Conservation (phyloP, 2,113 vertebrate genomes). For the Oxyura jamaicensis region DNA sequence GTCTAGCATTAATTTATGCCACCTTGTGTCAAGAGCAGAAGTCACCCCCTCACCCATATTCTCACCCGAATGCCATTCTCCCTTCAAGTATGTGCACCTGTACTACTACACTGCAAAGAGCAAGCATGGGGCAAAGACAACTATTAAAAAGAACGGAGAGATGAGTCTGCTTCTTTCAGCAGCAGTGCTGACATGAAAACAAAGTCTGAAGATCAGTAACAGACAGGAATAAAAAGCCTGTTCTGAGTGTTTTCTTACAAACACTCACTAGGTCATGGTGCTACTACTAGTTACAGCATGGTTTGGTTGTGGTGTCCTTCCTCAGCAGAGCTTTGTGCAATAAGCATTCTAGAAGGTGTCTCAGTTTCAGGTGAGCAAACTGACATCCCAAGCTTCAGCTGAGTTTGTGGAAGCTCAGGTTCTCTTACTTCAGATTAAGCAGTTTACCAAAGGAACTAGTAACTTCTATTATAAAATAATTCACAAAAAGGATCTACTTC, state of each 20-base stretch:
- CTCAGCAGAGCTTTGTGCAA: background rate
- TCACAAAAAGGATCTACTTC: background rate
- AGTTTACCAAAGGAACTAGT: background rate
- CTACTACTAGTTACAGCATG: background rate
- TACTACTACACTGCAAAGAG: background rate
- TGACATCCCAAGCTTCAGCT: background rate
- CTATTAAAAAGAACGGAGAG: background rate
- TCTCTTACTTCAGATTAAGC: background rate
- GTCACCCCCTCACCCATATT: background rate
- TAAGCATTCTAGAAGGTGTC: background rate
- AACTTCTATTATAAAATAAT: background rate
- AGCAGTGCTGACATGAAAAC: background rate
- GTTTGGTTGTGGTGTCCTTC: background rate
- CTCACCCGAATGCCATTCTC: background rate
- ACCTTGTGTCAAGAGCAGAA: background rate
- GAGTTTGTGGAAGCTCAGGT: background rate
- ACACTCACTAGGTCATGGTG: background rate
- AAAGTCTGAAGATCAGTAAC: background rate
- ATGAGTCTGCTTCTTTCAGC: background rate
- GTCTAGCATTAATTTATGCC: background rate
- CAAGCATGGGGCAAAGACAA: background rate
- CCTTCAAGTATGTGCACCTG: background rate
- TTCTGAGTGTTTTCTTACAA: background rate
- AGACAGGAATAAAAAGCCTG: background rate
- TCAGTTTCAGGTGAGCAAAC: background rate